Base-by-base conservation (phyloP, 2,113 vertebrate genomes). In the Labeo rohita region DNA sequence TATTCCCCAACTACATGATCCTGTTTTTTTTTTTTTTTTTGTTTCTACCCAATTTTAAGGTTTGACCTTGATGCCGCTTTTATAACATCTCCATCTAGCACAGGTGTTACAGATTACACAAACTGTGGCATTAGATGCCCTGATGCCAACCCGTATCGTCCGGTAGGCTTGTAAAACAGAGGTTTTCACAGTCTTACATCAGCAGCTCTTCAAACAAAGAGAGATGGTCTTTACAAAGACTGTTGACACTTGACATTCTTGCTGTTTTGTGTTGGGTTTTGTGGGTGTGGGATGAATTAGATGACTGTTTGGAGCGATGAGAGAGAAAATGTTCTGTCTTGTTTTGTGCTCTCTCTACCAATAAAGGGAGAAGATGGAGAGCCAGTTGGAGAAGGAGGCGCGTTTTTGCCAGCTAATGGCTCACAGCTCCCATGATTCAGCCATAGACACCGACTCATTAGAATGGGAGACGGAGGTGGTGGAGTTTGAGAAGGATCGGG, bases 391-490 rank as follows among this genome's bases (percentile, higher is more conserved):
- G 87, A 98, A 98, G 90, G 98, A 99, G 91, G 97, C 97, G 73
- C 94, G 96, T 1, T 98, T 98, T 92, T 97, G 97, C 87, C 98
- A 98, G 3, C 89, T 99, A 86, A 97, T 99, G 96, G 97, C 97
- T 82, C 98, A 99, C 90, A 99, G 96, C 92, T 99, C 98, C 54
- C 98, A 99, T 2, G 98, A 99, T 93, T 99, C 97, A 0, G 98
- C 98, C 88, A 99, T 99, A 50, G 97, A 99, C 92, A 99, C 97
- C 0, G 98, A 99, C 92, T 99, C 98, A 86, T 93, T 99, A 91
- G 98, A 99, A 92, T 99, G 98, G 98, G 98, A 99, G 93, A 99
- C 98, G 0, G 98, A 99, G 95, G 96, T 99, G 78, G 97, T 99
- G 50, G 98, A 98, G 92, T 98, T 99, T 92, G 97, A 98, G 92